A percentile compares a stretch with the other conserved stretches of the same genome.
Conservation (phyloP, 2,113 vertebrate species). For the Athene cunicularia region DNA sequence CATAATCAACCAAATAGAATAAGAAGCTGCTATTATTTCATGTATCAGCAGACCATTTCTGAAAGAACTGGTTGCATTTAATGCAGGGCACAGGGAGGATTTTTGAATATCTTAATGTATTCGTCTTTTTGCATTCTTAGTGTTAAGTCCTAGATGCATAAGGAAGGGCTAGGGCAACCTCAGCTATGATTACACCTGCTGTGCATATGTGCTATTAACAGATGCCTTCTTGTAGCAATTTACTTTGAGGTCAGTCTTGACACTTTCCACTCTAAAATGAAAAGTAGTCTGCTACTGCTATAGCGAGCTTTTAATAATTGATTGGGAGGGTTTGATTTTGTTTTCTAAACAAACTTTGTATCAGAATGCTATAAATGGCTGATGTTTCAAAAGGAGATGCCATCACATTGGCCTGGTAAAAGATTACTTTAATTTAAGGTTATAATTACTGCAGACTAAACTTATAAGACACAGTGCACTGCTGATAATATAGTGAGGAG, state of each 20-base stretch:
- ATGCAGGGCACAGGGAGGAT: not conserved
- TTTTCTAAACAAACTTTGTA: not conserved
- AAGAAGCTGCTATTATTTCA: slow-evolving; percentile 35
- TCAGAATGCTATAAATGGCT: not conserved
- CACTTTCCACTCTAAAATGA: slow-evolving; percentile 6
- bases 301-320: not conserved
- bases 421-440: slow-evolving; percentile 13
- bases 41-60: not conserved
- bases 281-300: not conserved
- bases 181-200: slow-evolving; percentile 26
- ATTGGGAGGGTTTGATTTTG: not conserved
- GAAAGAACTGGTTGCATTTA: not conserved
- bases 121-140: not conserved
- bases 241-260: slow-evolving; percentile 33
- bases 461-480: not conserved
- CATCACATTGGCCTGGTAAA: not conserved
- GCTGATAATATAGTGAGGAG: not conserved
- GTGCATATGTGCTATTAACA: slow-evolving; percentile 27
- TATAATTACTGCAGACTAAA: not conserved
- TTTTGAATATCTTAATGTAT: not conserved
- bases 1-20: slow-evolving; percentile 23
- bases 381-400: not conserved
- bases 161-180: not conserved
- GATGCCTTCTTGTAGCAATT: slow-evolving; percentile 24
- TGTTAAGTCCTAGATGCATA: not conserved